Conservation (phyloP, 2,113 vertebrate species). For the Calyptomena viridis region DNA sequence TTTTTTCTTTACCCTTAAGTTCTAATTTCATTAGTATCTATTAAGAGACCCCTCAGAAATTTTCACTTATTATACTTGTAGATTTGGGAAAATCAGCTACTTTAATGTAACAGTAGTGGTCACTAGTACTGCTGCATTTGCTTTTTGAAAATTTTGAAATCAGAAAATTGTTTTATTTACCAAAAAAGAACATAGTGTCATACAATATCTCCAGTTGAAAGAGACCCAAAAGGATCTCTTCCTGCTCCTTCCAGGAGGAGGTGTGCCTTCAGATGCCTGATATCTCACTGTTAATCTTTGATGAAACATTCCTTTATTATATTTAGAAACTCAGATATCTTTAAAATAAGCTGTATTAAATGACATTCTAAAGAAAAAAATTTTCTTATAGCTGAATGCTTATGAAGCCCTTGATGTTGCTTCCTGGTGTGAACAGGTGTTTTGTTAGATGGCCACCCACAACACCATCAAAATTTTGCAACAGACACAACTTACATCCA, state of each 20-base stretch:
- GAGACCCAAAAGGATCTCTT: too few species aligned
- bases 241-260: background rate
- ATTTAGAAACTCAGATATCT: background rate
- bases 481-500: background rate
- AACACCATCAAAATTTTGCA: background rate
- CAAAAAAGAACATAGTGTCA: background rate
- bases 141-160: background rate
- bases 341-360: background rate
- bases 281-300: background rate
- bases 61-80: background rate
- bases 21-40: background rate
- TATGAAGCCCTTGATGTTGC: background rate
- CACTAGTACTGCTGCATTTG: background rate
- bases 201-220: rapidly evolving
- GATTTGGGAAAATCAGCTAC: background rate
- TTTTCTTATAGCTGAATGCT: background rate
- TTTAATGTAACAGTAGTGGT: background rate
- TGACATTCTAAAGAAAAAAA: background rate
- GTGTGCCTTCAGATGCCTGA: background rate
- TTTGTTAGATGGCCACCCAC: background rate
- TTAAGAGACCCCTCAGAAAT: background rate
- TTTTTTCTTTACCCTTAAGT: background rate
- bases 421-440: background rate
- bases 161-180: background rate
- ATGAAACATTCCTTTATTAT: background rate